Base-by-base conservation (phyloP, 2,797 vertebrate genomes). In the Synaphobranchus kaupii region DNA sequence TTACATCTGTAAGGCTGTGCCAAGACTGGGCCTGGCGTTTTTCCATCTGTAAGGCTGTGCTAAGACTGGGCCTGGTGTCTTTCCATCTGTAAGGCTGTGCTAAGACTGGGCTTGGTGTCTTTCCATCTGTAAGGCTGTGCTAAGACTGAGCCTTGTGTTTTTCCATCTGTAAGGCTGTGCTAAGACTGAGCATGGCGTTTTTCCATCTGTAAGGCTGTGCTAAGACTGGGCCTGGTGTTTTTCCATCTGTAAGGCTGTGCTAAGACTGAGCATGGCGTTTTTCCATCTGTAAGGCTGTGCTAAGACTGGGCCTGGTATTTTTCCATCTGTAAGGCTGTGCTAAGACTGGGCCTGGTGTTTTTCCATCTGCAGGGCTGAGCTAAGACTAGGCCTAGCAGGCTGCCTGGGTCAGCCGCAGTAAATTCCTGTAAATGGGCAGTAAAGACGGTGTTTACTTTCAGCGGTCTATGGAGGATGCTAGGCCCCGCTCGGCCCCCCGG, bases 401-500 rank as follows among this genome's bases (percentile, higher is more conserved):
- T 52, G 28, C 22, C 48, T 48, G 66, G 25, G 44, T 56, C 71
- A 76, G 68, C 10, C n/a, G 2, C 50, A 28, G 48, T 86, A 81
- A 58, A 81, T 63, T 22, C 39, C 78, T 50, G 78, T 83, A 68
- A 87, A 71, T 54, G 44, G 25, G 22, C 54, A 81, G 31, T 44
- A 83, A 48, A 71, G 81, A 52, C 20, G 84, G 84, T 48, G 44
- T 83, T 52, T 39, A 52, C 47, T n/a, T n/a, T n/a, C n/a, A n/a
- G n/a, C n/a, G 22, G 25, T 8, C 63, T 66, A 66, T 1, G 63
- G 63, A 66, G n/a, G 63, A 66, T 66, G 63, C n/a, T 1, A 28
- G 63, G 63, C 63, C 63, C n/a, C 63, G n/a, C 63, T 66, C 84
- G 20, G 22, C 47, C 76, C 31, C 17, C 31, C 39, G 0, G 68